phyloP scores from a whole-genome alignment of 2,113 vertebrate species.

The Nannospalax galili region DNA sequence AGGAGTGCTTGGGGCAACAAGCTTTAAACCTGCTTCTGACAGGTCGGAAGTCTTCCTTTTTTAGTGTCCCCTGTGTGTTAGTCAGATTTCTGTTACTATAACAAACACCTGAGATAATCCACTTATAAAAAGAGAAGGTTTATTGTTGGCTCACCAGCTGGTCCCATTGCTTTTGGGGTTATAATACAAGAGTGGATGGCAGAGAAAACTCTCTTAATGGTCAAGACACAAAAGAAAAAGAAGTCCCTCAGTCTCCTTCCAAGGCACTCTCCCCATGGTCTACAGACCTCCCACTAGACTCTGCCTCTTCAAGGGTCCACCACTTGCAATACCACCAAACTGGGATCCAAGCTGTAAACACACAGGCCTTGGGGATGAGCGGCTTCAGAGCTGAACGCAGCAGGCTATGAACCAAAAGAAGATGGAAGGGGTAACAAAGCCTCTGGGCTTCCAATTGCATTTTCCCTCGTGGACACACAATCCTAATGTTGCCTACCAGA shows the following conservation, averaged over 20 bases:
- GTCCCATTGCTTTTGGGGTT: not conserved
- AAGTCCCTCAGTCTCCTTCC: not conserved
- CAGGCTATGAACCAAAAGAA: not conserved
- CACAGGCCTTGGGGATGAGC: not conserved
- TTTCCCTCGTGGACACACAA: slow-evolving; percentile 52
- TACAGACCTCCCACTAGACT: not conserved
- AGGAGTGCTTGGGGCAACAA: not conserved
- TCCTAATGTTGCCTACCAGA: slow-evolving; percentile 65
- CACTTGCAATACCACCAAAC: not conserved
- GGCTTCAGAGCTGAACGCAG: not conserved
- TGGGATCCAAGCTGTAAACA: no score
- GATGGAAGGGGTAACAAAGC: not conserved
- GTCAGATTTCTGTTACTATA: not conserved
- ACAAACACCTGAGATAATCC: not conserved
- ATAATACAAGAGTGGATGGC: no score
- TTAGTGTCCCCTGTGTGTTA: not conserved
- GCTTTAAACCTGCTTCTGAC: not conserved
- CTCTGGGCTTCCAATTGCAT: not conserved
- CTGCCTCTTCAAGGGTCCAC: not conserved
- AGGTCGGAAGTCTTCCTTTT: not conserved
- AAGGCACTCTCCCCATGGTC: not conserved
- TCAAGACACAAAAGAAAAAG: not conserved
- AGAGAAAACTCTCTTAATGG: not conserved
- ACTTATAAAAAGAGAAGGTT: not conserved
- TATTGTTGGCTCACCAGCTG: not conserved